Evolutionary conservation across 2,113 vertebrate species (phyloP).

Genomic region (Picathartes gymnocephalus): DNA sequence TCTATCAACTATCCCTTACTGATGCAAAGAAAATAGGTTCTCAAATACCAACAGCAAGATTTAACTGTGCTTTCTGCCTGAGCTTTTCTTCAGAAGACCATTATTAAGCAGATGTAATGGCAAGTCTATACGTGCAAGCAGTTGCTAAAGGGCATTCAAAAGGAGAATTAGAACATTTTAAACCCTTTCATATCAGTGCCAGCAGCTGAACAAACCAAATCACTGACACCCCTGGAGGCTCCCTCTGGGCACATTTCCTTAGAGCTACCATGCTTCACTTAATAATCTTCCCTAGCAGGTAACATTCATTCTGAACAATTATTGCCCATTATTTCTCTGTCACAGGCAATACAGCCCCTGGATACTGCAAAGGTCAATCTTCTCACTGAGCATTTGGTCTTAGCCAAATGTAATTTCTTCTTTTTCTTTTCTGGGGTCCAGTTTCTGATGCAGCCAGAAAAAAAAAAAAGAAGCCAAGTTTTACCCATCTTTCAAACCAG

Average conservation of each 20-base stretch:
- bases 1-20: background rate
- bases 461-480: background rate
- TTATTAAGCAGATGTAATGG: background rate
- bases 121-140: background rate
- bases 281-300: slow-evolving; percentile 30
- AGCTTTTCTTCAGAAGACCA: background rate
- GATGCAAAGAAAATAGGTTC: background rate
- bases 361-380: background rate
- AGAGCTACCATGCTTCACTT: background rate
- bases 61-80: background rate
- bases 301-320: background rate
- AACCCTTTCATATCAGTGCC: background rate
- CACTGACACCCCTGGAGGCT: background rate
- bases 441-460: background rate
- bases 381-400: background rate
- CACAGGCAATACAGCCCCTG: background rate
- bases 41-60: background rate
- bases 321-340: background rate
- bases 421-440: background rate
- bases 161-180: background rate
- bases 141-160: background rate
- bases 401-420: background rate
- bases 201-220: slow-evolving; percentile 6
- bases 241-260: background rate
- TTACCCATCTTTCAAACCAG: background rate